Evolutionary conservation across 1,140 invertebrate genomes (phyloP), one percentile per base, ranked within the genome.

Genomic region (Eufriesea mexicana): DNA sequence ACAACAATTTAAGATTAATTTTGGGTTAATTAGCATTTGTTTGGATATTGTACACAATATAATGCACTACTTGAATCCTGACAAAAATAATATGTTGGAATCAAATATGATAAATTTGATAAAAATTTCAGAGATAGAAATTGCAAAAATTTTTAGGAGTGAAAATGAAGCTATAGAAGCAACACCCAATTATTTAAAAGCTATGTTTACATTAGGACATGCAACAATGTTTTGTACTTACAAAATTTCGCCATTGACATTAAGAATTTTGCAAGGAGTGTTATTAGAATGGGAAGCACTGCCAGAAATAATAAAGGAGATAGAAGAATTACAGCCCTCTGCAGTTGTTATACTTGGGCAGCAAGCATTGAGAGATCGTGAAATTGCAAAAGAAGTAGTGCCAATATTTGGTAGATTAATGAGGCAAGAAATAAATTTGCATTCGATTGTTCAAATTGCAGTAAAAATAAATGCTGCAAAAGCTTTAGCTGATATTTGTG

Each of bases 381-480:
- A 92, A 23, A 83, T 94, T 18, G 94, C 94, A 9, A 89, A 93
- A 28, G 88, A 94, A 68, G 89, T 93, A n/a, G 92, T 91, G 23
- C 93, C 93, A 18, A 92, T 94, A 72, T 84, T 94, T 25, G 92
- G 92, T 5, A 85, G 76, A 55, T 64, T 94, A 20, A 91, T 94
- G 86, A 86, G 89, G 35, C 87, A 87, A 57, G 82, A 85, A 8
- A 81, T 62, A 5, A 80, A 84, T 59, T 20, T 83, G 9, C 84
- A 86, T 55, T 91, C 90, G 2, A 91, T 92, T 1, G 84, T 83
- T 6, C 93, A 95, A 82, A 89, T 94, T 16, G 91, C 94, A 5
- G 92, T 96, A 5, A 94, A 95, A 70, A 95, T 96, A 64, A 96
- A 96, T 88, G 94, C 96, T 12, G 95, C 96, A 9, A 95, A 96